Evolutionary conservation across 2,797 vertebrate genomes (phyloP), one percentile per base, ranked within the genome.

Genomic region (Petrocephalus sullivani): DNA sequence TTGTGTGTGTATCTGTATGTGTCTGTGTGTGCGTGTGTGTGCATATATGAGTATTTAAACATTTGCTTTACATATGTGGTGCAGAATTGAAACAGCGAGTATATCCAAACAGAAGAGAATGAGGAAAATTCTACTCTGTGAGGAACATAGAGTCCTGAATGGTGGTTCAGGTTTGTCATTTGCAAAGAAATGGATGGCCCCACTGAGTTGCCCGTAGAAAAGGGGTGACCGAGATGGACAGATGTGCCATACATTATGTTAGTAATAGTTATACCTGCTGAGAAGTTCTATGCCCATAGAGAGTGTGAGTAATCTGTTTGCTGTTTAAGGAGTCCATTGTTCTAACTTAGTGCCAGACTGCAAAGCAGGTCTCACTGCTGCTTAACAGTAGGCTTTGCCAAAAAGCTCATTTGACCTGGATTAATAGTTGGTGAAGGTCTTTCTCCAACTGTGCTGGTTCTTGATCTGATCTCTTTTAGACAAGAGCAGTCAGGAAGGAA

Each of bases 281-380:
- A 89, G 92, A 92, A 90, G 91, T 89, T 87, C 84, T 92, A 94
- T 91, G 92, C 90, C 90, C 92, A 91, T 93, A 92, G 90, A 91
- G 86, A 91, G 89, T 87, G 88, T 2, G 51, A 88, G 88, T 95
- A 95, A 96, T 95, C 95, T 95, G 94, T 95, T 96, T 95, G 94
- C 93, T 94, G 92, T 93, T 92, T 95, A 96, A 96, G 95, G 94
- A 95, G 89, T 81, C 56, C 88, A 94, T 95, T 95, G 95, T 96
- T 94, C 94, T 91, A 41, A 56, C 53, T 71, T 91, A 86, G 64
- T 92, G 93, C 64, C 81, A 91, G 90, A 90, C 86, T 91, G 90
- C 91, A 90, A 93, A 93, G 92, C 90, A 92, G 91, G 93, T 93
- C 92, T 95, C 92, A 93, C 87, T 88, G 90, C 88, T 92, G 93